These are phyloP conservation scores for Clarias gariepinus DNA, from an alignment of 2,113 vertebrate species.

Conservation along the genomic window DNA sequence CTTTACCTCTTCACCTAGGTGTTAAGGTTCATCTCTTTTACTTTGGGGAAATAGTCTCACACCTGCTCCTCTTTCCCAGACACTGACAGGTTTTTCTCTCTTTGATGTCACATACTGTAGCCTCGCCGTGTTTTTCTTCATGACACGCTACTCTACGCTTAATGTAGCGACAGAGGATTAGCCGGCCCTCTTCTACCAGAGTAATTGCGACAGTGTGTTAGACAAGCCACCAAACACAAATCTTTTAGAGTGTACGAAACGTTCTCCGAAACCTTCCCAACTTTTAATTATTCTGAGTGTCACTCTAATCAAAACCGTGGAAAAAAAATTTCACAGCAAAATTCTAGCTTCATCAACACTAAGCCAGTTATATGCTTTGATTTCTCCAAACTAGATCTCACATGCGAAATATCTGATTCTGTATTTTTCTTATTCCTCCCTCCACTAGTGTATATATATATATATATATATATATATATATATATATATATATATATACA, in stretches of 20 bases:
- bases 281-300: not conserved
- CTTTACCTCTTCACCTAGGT: not conserved
- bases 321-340: constrained; percentile 32
- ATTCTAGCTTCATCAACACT: not conserved
- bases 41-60: not conserved
- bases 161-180: constrained; percentile 22
- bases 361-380: constrained; percentile 7
- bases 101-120: not conserved
- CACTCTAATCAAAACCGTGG: constrained; percentile 5
- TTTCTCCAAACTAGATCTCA: not conserved
- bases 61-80: not conserved
- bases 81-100: not conserved
- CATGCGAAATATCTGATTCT: not conserved
- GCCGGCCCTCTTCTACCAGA: constrained; percentile 7
- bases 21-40: not conserved
- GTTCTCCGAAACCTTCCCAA: not conserved
- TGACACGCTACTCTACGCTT: not conserved
- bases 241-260: not conserved
- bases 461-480: too few relatives aligned
- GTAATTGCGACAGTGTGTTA: constrained; percentile 24
- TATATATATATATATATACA: too few relatives aligned
- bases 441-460: not conserved
- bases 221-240: constrained; percentile 28
- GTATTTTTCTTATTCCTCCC: not conserved
- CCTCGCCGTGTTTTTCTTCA: not conserved